These are phyloP conservation scores for Clarias gariepinus DNA, from an alignment of 2,113 vertebrate genomes.

Conservation along the genomic window DNA sequence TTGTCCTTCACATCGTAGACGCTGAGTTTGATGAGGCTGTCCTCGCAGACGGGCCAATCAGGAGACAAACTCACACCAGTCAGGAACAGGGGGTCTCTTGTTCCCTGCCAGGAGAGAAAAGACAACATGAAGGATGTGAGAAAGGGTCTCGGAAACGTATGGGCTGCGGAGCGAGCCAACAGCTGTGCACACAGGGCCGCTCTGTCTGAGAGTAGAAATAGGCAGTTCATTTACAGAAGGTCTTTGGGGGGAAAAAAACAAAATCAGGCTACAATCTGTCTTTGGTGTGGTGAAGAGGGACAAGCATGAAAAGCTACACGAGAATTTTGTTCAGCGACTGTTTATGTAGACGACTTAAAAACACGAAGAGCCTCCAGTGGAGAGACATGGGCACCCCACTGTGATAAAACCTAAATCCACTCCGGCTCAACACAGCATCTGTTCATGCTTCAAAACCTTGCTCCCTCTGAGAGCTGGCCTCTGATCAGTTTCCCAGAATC, in stretches of 20 bases:
- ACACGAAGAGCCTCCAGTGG: neutral
- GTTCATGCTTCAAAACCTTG: neutral
- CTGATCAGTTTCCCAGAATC: constrained; percentile 5
- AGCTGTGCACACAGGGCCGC: neutral
- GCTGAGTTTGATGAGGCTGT: constrained; percentile 90
- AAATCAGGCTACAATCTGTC: neutral
- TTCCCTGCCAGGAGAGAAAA: constrained; percentile 81
- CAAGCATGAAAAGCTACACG: neutral
- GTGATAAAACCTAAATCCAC: constrained; percentile 27
- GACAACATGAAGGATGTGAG: constrained; percentile 46
- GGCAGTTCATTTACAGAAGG: neutral
- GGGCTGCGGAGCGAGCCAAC: constrained; percentile 23
- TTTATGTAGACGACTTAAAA: neutral
- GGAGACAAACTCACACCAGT: constrained; percentile 92
- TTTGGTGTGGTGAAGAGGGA: neutral
- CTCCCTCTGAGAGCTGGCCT: neutral
- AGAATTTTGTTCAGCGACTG: neutral
- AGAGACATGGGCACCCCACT: constrained; percentile 10
- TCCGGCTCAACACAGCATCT: constrained; percentile 22
- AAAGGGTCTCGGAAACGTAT: neutral
- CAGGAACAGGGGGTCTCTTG: constrained; percentile 93
- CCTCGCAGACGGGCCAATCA: constrained; percentile 86
- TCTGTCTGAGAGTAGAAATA: neutral
- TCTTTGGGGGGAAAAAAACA: neutral
- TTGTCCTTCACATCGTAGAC: constrained; percentile 97